Percentiles rank a stretch among this genome's conserved stretches.
Evolutionary conservation across 2,797 vertebrate genomes (phyloP).

Genomic region (Cygnus olor): DNA sequence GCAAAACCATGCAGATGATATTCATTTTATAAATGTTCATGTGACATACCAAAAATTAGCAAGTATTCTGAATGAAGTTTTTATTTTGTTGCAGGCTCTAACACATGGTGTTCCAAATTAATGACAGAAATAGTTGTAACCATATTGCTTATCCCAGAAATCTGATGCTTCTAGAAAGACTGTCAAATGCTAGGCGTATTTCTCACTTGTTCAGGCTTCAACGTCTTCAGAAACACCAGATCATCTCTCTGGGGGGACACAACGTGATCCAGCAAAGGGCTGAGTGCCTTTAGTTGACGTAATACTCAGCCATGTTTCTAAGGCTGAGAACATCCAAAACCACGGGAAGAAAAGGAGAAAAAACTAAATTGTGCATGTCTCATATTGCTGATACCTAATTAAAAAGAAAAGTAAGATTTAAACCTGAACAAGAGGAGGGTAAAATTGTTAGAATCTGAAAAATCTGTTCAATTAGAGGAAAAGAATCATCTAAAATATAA

Average conservation of each 20-base stretch:
- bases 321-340: background rate
- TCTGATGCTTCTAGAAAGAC: background rate
- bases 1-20: background rate
- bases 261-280: background rate
- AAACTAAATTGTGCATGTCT: background rate
- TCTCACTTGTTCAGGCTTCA: background rate
- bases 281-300: background rate
- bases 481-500: background rate
- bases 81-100: background rate
- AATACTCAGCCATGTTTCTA: background rate
- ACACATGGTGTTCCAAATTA: constrained; percentile 48
- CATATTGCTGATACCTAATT: background rate
- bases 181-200: background rate
- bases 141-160: constrained; percentile 53
- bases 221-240: background rate
- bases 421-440: background rate
- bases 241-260: fast-evolving
- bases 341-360: background rate
- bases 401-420: background rate
- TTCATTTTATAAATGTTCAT: background rate
- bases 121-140: constrained; percentile 45
- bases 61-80: background rate
- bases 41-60: background rate
- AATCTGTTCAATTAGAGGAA: background rate
- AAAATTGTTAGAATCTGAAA: background rate